These are phyloP conservation scores for Cotesia vestalis DNA, from an alignment of 1,140 invertebrate species.

Conservation along the genomic window DNA sequence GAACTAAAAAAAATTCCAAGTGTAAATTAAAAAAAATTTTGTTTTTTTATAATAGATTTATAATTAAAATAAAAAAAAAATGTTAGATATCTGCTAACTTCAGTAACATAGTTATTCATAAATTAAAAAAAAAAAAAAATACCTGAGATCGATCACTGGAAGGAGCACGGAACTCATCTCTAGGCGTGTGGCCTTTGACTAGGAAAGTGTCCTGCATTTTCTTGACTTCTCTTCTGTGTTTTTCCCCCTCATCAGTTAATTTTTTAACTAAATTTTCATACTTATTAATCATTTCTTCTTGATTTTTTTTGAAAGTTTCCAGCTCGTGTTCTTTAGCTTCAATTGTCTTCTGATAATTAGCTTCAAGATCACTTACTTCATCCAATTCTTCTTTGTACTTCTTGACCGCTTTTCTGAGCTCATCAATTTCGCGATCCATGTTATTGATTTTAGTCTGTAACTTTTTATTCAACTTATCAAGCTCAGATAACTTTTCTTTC, in stretches of 20 bases:
- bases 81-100: no score
- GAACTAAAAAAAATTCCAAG: not conserved
- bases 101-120: no score
- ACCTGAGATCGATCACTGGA: constrained; percentile 6
- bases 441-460: constrained; percentile 11
- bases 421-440: constrained; percentile 12
- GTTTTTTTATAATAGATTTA: no score
- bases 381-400: constrained; percentile 13
- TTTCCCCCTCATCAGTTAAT: constrained; percentile 48
- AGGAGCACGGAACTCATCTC: constrained; percentile 30
- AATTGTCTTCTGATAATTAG: constrained; percentile 3
- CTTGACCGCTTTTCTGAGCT: constrained; percentile 7
- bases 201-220: constrained; percentile 45
- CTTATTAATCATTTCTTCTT: constrained; percentile 47
- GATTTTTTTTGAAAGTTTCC: constrained; percentile 52
- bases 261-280: constrained; percentile 54
- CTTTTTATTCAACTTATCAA: not conserved
- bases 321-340: constrained; percentile 49
- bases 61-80: no score
- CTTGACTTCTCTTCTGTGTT: constrained; percentile 46
- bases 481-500: constrained; percentile 3
- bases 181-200: constrained; percentile 23
- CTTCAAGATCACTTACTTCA: not conserved
- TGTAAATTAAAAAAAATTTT: not conserved
- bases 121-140: no score